Conservation (phyloP, 2,113 vertebrate species). For the Synchiropus splendidus region DNA sequence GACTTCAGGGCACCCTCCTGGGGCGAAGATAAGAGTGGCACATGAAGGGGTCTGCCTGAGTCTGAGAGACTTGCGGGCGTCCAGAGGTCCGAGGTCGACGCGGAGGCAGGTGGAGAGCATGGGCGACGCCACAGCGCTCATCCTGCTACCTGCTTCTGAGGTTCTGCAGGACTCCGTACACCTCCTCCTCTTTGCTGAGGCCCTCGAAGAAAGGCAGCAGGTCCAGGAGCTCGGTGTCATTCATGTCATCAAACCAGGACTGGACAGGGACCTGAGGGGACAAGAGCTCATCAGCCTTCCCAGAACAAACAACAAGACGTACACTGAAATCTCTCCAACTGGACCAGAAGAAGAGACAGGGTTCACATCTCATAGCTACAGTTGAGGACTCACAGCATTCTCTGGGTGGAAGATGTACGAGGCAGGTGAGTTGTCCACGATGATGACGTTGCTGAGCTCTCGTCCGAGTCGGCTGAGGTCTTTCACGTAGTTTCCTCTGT, state of each 20-base stretch:
- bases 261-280: conserved; percentile 85
- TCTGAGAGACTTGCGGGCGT: conserved; percentile 30
- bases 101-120: too few relatives aligned
- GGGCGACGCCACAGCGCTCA: conserved; percentile 5
- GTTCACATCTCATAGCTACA: too few relatives aligned
- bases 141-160: conserved; percentile 91
- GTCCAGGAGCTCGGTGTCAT: conserved; percentile 94
- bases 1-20: conserved; percentile 36
- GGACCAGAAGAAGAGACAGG: too few relatives aligned
- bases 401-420: conserved; percentile 99
- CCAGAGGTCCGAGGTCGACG: too few relatives aligned
- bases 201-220: conserved; percentile 98
- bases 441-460: conserved; percentile 93
- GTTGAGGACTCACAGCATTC: conserved; percentile 84
- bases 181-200: conserved; percentile 92
- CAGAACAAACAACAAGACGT: too few relatives aligned
- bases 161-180: conserved; percentile 89
- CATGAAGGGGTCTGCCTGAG: conserved; percentile 41
- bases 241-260: conserved; percentile 99
- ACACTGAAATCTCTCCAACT: too few relatives aligned
- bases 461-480: conserved; percentile 93
- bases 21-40: conserved; percentile 40
- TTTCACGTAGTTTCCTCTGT: conserved; percentile 96
- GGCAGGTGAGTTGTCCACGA: conserved; percentile 95
- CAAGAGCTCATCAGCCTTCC: background rate